Base-by-base conservation (phyloP, 2,113 vertebrate species). In the Mionectes macconnelli region DNA sequence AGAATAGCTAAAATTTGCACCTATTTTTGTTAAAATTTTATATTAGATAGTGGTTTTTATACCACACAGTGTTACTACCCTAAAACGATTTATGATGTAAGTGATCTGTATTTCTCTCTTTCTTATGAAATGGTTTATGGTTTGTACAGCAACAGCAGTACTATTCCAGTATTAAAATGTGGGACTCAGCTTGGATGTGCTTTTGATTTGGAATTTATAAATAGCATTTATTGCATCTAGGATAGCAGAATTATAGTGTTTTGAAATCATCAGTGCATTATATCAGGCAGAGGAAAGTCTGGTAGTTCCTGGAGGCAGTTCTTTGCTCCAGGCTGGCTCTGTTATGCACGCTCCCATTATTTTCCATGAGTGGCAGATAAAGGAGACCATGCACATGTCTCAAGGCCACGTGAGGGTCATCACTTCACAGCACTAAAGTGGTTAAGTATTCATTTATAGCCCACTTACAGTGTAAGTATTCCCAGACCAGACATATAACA, bases 381-480 rank as follows among this genome's bases (percentile, higher is more conserved):
- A 91, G 77, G 33, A 83, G 76, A 80, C 39, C 15, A 23, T 55
- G 84, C 52, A 78, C 49, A 11, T 75, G 40, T 92, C 45, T 69
- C 86, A 97, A 91, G 80, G 91, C 80, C 88, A 92, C 0, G 0
- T 75, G 88, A 96, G 93, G 90, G 94, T 95, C 95, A 96, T 73
- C 73, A 50, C 44, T 94, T 96, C 37, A 68, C 60, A 84, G 80
- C 49, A 67, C 57, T 94, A 78, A 92, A 94, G 77, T 79, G n/a
- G 89, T 70, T 92, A 95, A 94, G 68, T 91, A 80, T 68, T 87
- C 59, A 87, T 96, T 94, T 96, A 95, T 94, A 96, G 84, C 81
- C 68, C 77, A 75, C 67, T 97, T 95, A 95, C 95, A 93, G 74
- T 2, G 0, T 52, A 94, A 91, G 52, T 83, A 95, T 96, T 95